Conservation (phyloP, 2,113 vertebrate genomes). For the Crypturellus undulatus region DNA sequence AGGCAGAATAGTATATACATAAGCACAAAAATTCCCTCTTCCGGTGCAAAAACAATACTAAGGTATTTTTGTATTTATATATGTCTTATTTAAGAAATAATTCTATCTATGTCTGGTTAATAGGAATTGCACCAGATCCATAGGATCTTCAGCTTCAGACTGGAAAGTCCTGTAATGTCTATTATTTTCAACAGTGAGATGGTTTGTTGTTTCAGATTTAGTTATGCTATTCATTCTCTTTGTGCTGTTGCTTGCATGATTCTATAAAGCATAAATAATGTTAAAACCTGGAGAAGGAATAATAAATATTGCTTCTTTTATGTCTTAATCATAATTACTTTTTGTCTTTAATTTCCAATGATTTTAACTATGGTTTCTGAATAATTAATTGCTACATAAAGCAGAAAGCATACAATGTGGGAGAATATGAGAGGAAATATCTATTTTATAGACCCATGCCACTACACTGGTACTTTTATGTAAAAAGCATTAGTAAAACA, state of each 20-base stretch:
- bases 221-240: neutral
- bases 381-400: neutral
- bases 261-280: neutral
- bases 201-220: neutral
- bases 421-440: neutral
- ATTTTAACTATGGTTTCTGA: neutral
- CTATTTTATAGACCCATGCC: neutral
- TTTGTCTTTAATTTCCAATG: neutral
- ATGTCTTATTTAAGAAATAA: neutral
- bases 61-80: neutral
- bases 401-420: neutral
- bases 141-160: neutral
- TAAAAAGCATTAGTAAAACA: neutral
- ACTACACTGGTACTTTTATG: neutral
- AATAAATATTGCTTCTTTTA: neutral
- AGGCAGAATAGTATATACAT: neutral
- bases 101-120: neutral
- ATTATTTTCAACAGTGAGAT: neutral
- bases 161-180: neutral
- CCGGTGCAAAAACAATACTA: neutral
- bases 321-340: neutral
- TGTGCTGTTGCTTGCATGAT: neutral
- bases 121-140: neutral
- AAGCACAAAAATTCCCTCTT: neutral
- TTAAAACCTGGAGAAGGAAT: neutral